Percentiles rank a stretch among this genome's conserved stretches.
These are phyloP conservation scores for Thereva nobilitata DNA, from an alignment of 2,888 invertebrate genomes.

Conservation along the genomic window DNA sequence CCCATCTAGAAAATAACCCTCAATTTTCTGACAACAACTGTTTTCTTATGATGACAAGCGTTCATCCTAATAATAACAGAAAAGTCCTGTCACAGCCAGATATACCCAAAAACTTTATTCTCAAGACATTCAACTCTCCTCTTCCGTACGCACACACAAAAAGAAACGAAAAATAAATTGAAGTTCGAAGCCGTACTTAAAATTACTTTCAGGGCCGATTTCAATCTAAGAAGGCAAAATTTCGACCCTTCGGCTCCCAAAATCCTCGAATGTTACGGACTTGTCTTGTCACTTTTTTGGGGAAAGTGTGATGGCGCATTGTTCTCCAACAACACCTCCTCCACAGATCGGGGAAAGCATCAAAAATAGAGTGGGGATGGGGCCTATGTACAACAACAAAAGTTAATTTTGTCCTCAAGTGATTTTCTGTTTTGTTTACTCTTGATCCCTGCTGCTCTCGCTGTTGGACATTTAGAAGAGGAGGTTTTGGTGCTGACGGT, in stretches of 20 bases:
- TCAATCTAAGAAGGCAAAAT: conserved; percentile 7
- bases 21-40: conserved; percentile 4
- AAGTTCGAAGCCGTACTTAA: conserved; percentile 21
- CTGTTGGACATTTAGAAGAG: conserved; percentile 9
- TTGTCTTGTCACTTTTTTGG: conserved; percentile 3
- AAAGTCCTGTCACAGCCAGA: conserved; percentile 25
- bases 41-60: conserved; percentile 9
- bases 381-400: conserved; percentile 23
- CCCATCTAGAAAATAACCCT: conserved; percentile 16
- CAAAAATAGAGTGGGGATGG: too few species aligned
- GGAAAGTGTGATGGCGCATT: conserved; percentile 12
- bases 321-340: conserved; percentile 18
- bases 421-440: conserved; percentile 23
- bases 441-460: conserved; percentile 11
- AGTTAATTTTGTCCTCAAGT: conserved; percentile 31
- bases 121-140: background rate
- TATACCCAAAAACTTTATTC: conserved; percentile 4
- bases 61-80: conserved; percentile 26
- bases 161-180: conserved; percentile 9
- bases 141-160: conserved; percentile 2
- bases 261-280: background rate
- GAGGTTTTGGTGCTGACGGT: background rate
- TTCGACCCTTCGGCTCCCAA: conserved; percentile 1
- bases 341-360: too few species aligned
- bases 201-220: conserved; percentile 24